These are phyloP conservation scores for Nyctalus aviator DNA, from an alignment of 2,797 vertebrate genomes.

Conservation along the genomic window DNA sequence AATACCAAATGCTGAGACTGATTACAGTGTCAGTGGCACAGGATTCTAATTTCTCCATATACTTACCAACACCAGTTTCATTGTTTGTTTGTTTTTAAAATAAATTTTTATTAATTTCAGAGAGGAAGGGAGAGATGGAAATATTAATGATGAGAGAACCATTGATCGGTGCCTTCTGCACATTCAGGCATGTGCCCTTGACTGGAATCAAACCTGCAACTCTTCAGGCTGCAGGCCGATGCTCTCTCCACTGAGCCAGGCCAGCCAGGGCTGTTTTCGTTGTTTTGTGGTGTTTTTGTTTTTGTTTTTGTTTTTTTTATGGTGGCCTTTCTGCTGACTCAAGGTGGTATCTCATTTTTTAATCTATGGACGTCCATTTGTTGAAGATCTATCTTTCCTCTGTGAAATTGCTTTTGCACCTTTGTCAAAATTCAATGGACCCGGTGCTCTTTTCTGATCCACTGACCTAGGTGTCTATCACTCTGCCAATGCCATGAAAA, in stretches of 20 bases:
- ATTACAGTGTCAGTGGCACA: background rate
- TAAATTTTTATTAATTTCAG: too few relatives aligned
- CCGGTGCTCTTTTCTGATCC: background rate
- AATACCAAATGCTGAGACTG: background rate
- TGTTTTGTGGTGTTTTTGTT: background rate
- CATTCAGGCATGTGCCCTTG: too few relatives aligned
- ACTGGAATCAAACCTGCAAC: too few relatives aligned
- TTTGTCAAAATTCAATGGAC: background rate
- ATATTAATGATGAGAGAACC: too few relatives aligned
- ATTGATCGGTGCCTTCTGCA: too few relatives aligned
- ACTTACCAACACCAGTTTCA: background rate
- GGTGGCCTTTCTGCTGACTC: background rate
- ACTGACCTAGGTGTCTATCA: background rate
- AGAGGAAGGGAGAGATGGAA: too few relatives aligned
- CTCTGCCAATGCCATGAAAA: background rate
- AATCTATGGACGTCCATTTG: background rate
- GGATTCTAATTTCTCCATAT: background rate
- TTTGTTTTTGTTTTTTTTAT: background rate
- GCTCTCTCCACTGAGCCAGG: too few relatives aligned
- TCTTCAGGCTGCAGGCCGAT: too few relatives aligned
- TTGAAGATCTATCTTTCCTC: constrained; percentile 37
- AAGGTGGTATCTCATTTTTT: background rate
- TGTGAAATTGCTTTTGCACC: background rate
- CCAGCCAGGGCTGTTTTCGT: background rate
- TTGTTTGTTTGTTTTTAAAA: background rate